phyloP scores from a whole-genome alignment of 2,888 invertebrate species.

The Cephalotes varians region DNA sequence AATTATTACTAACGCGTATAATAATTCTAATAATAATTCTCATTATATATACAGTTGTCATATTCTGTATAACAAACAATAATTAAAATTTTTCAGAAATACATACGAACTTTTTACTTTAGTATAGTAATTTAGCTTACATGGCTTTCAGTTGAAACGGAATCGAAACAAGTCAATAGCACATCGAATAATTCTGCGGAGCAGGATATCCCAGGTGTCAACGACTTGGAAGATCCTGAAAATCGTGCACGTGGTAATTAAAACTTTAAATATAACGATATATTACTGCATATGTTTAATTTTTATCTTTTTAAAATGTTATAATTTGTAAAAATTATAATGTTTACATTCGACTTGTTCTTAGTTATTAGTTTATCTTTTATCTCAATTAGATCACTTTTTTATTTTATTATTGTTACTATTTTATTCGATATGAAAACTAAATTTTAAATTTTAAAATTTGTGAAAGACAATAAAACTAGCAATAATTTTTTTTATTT shows the following conservation, averaged over 20 bases:
- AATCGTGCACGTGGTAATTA: constrained; percentile 49
- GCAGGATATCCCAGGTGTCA: constrained; percentile 29
- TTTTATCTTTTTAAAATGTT: background rate
- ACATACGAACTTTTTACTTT: constrained; percentile 35
- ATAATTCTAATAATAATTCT: constrained; percentile 17
- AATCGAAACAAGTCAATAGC: constrained; percentile 49
- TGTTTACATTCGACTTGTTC: background rate
- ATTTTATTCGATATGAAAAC: background rate
- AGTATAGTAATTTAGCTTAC: constrained; percentile 67
- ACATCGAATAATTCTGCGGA: constrained; percentile 41
- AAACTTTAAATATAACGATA: constrained; percentile 8
- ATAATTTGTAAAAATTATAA: background rate
- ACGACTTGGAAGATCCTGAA: constrained; percentile 48
- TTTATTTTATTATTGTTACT: constrained; percentile 19
- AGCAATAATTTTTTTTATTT: constrained; percentile 32
- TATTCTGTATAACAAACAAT: constrained; percentile 38
- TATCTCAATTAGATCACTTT: background rate
- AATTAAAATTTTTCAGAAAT: constrained; percentile 62
- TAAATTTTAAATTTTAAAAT: background rate
- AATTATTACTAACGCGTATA: constrained; percentile 26
- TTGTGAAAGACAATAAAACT: background rate
- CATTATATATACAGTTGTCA: constrained; percentile 10
- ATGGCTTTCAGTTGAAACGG: constrained; percentile 68
- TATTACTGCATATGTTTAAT: background rate
- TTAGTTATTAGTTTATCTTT: background rate